Evolutionary conservation across 2,888 invertebrate species (phyloP), one percentile per base, ranked within the genome.

Genomic region (Prosopocoilus inquinatus): DNA sequence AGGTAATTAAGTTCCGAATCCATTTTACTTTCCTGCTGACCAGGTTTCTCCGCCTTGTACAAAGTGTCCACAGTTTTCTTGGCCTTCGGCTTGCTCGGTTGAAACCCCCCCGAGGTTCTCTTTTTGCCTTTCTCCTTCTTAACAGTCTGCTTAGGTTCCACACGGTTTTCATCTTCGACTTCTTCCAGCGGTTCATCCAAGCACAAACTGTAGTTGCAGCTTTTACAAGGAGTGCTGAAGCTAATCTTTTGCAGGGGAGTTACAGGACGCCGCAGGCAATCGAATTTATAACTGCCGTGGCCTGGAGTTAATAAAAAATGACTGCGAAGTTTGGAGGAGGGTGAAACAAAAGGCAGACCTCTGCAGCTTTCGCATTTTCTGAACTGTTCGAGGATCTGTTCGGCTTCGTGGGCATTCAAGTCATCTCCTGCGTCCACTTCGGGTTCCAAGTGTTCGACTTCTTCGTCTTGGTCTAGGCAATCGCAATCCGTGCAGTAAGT

Each of bases 391-490:
- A 59, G 41, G 5, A 59, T 9, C 13, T 53, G 45, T 20, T 58
- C 58, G 3, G 58, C 55, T 9, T 50, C 36, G 9, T 53, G 58
- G 35, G 47, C 34, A 11, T 32, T 47, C 11, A 59, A 7, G 9
- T 34, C n/a, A 39, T 63, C 61, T 5, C 46, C 52, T 2, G 33
- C 28, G 39, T 67, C 65, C 4, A 67, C 50, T 58, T 67, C 66
- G 3, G 54, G 47, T 55, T 66, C 67, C 47, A 67, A 54, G 33
- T 65, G 48, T 52, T 67, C 66, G n/a, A 64, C 44, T 54, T 67
- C 67, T 15, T 61, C 59, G 15, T 63, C 61, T 11, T 61, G 56
- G 43, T 59, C 65, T 32, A 55, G 49, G 15, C 63, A 64, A 28
- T 57, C 56, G 41, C 64, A 64, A 9, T 50, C 39, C 2, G 41